These are phyloP conservation scores for Porites lobata DNA, from an alignment of 92 coral and sea anemone species.

Conservation along the genomic window DNA sequence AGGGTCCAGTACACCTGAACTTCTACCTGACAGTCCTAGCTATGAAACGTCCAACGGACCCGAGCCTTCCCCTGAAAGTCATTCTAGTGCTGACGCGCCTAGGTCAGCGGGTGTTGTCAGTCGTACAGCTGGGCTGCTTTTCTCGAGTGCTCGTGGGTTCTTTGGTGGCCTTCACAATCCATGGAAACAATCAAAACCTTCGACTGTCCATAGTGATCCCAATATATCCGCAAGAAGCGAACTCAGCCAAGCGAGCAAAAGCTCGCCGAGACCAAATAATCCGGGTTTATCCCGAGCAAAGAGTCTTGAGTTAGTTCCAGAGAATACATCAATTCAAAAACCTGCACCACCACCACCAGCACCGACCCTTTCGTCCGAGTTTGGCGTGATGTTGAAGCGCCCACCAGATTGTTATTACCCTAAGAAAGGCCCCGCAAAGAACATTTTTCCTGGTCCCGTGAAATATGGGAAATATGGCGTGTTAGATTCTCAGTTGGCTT, in stretches of 20 bases:
- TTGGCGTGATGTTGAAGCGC: constrained; percentile 54
- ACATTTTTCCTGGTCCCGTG: constrained; percentile 3
- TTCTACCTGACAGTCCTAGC: constrained; percentile 33
- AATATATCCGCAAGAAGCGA: constrained; percentile 4
- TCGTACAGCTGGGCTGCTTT: constrained; percentile 93
- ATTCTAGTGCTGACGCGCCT: constrained; percentile 29
- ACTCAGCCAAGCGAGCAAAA: not conserved
- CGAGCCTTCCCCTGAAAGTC: constrained; percentile 33
- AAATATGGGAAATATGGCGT: constrained; percentile 58
- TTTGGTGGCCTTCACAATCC: constrained; percentile 71
- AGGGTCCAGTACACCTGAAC: constrained; percentile 13
- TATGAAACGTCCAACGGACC: constrained; percentile 18
- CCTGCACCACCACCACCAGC: constrained; percentile 27
- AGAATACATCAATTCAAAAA: not conserved
- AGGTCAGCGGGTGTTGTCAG: constrained; percentile 75
- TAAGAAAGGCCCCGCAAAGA: constrained; percentile 24
- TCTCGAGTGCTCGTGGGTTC: constrained; percentile 84
- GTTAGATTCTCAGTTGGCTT: constrained; percentile 41
- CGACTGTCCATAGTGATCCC: constrained; percentile 64
- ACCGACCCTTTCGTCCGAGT: constrained; percentile 35
- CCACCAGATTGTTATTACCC: constrained; percentile 49
- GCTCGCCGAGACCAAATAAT: constrained; percentile 1
- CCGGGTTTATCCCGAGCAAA: constrained; percentile 54
- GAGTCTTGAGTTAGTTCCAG: constrained; percentile 57
- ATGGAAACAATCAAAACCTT: constrained; percentile 29